Percentiles rank a stretch among this genome's conserved stretches.
These are phyloP conservation scores for Penaeus indicus DNA, from an alignment of 1,140 invertebrate genomes.

Conservation along the genomic window DNA sequence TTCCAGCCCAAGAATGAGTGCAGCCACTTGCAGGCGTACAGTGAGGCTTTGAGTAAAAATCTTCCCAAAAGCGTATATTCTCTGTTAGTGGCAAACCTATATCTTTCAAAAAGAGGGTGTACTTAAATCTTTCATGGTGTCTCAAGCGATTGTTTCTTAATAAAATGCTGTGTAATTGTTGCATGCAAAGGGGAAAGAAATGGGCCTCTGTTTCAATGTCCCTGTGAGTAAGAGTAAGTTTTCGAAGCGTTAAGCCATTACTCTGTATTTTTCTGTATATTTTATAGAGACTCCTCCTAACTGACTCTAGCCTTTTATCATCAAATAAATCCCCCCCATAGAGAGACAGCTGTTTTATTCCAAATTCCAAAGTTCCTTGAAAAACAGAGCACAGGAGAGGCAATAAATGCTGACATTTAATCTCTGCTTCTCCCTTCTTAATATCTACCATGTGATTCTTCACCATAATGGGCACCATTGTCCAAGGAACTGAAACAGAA, in stretches of 20 bases:
- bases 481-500: conserved; percentile 38
- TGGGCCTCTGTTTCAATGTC: conserved; percentile 31
- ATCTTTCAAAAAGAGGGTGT: conserved; percentile 80
- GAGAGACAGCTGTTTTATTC: conserved; percentile 13
- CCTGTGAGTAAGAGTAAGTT: background rate
- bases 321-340: background rate
- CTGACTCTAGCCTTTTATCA: conserved; percentile 6
- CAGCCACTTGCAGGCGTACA: conserved; percentile 72
- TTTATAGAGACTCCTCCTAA: conserved; percentile 25
- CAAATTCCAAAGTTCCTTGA: background rate
- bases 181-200: conserved; percentile 60
- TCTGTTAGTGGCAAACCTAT: conserved; percentile 78
- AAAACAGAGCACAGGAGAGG: conserved; percentile 36
- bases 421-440: conserved; percentile 12
- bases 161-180: conserved; percentile 46
- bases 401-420: conserved; percentile 26
- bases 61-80: conserved; percentile 77
- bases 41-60: conserved; percentile 76
- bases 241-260: background rate
- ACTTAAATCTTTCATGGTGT: conserved; percentile 80
- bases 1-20: conserved; percentile 77
- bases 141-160: conserved; percentile 75
- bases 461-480: conserved; percentile 36
- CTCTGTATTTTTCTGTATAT: conserved; percentile 24
- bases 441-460: conserved; percentile 24